phyloP scores from a whole-genome alignment of 2,113 vertebrate species.

The Megaptera novaeangliae region DNA sequence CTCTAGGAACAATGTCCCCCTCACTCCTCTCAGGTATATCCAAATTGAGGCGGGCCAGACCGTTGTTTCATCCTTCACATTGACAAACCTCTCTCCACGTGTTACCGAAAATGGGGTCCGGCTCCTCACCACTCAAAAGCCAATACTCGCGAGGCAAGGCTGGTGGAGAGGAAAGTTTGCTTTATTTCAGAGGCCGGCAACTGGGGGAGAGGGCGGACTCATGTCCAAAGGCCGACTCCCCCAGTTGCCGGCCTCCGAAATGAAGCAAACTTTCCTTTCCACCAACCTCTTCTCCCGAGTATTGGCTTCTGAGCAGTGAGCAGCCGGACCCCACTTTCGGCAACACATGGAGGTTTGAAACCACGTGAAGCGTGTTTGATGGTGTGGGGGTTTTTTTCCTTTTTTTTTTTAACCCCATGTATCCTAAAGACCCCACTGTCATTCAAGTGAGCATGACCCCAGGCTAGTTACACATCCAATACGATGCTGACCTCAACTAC shows the following conservation, averaged over 20 bases:
- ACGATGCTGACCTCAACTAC: neutral
- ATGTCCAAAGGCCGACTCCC: no score
- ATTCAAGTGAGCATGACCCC: neutral
- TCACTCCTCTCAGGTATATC: neutral
- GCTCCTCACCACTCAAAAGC: no score
- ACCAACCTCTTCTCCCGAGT: no score
- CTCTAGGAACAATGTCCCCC: neutral
- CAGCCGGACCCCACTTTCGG: fast-evolving
- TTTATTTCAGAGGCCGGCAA: no score
- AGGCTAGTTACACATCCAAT: neutral
- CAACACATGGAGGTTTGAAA: neutral
- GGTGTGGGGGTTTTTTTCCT: neutral
- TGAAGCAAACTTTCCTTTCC: no score
- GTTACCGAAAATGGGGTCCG: no score
- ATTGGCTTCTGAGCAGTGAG: no score
- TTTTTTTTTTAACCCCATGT: neutral
- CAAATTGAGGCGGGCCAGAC: neutral
- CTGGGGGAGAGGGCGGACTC: no score
- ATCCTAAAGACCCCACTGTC: neutral
- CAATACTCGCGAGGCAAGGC: no score
- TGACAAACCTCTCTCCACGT: neutral
- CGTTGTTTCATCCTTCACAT: neutral
- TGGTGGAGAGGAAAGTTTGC: no score
- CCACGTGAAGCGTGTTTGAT: neutral
- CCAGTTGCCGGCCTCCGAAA: no score